phyloP scores from a whole-genome alignment of 2,888 invertebrate species.

The Parascotia fuliginaria region DNA sequence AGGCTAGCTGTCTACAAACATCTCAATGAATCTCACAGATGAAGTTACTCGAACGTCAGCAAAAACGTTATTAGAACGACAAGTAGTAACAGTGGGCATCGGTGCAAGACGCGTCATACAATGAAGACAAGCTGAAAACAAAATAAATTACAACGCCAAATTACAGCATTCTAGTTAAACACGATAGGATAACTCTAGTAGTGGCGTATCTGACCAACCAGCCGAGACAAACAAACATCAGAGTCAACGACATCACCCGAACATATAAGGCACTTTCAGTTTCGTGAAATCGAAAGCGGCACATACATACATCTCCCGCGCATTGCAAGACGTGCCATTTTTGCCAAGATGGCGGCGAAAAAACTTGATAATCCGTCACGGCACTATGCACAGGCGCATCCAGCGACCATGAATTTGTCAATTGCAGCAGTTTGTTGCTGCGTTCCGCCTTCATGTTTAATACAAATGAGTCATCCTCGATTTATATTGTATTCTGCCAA shows the following conservation, averaged over 20 bases:
- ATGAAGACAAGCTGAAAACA: conserved; percentile 67
- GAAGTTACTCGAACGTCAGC: conserved; percentile 28
- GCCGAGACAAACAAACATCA: conserved; percentile 81
- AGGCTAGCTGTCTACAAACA: conserved; percentile 16
- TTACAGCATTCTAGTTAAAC: conserved; percentile 69
- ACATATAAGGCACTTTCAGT: conserved; percentile 82
- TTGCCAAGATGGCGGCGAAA: conserved; percentile 73
- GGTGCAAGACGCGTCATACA: conserved; percentile 58
- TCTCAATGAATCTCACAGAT: conserved; percentile 36
- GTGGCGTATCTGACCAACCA: conserved; percentile 66
- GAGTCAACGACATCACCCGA: conserved; percentile 83
- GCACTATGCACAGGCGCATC: conserved; percentile 58
- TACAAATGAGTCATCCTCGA: conserved; percentile 26
- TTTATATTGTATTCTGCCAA: not conserved
- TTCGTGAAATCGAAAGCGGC: conserved; percentile 82
- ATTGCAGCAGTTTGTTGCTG: conserved; percentile 47
- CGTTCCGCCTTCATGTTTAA: conserved; percentile 44
- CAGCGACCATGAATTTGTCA: conserved; percentile 70
- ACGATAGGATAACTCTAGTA: conserved; percentile 71
- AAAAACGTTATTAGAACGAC: conserved; percentile 53
- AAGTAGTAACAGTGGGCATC: conserved; percentile 57
- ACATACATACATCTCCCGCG: conserved; percentile 71
- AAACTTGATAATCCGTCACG: conserved; percentile 76
- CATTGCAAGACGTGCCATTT: conserved; percentile 68
- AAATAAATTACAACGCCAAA: conserved; percentile 72